phyloP scores from a whole-genome alignment of 1,140 invertebrate genomes.

The Drosophila paulistorum region DNA sequence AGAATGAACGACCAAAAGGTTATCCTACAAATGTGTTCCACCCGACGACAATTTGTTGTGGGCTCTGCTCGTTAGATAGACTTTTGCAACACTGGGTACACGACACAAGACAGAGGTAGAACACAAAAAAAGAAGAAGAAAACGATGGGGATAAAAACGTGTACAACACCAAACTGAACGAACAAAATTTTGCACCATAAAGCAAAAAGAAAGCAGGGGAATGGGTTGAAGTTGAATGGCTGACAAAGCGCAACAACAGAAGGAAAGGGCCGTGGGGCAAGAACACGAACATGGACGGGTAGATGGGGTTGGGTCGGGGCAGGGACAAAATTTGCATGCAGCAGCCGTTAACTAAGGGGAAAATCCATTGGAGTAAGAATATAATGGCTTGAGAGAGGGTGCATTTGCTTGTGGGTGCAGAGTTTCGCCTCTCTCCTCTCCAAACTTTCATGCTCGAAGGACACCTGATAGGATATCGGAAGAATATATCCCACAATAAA shows the following conservation, averaged over 20 bases:
- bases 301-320: too few relatives aligned
- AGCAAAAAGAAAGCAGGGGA: conserved; percentile 21
- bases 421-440: background rate
- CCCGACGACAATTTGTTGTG: too few relatives aligned
- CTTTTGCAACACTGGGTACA: conserved; percentile 3
- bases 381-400: background rate
- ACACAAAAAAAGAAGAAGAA: conserved; percentile 22
- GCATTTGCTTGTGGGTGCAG: background rate
- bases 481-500: too few relatives aligned
- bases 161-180: conserved; percentile 32
- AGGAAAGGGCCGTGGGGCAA: conserved; percentile 13
- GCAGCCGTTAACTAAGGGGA: conserved; percentile 30
- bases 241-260: conserved; percentile 64
- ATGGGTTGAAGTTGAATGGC: conserved; percentile 38
- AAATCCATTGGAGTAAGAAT: background rate
- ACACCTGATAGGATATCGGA: too few relatives aligned
- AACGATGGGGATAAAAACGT: conserved; percentile 11
- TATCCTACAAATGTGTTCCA: background rate
- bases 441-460: conserved; percentile 3
- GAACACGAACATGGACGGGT: too few relatives aligned
- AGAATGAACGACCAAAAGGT: background rate
- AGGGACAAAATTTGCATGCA: conserved; percentile 19
- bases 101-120: conserved; percentile 18
- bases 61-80: background rate
- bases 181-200: conserved; percentile 33